Evolutionary conservation across 2,888 invertebrate genomes (phyloP).

Genomic region (Plebejus melissa): DNA sequence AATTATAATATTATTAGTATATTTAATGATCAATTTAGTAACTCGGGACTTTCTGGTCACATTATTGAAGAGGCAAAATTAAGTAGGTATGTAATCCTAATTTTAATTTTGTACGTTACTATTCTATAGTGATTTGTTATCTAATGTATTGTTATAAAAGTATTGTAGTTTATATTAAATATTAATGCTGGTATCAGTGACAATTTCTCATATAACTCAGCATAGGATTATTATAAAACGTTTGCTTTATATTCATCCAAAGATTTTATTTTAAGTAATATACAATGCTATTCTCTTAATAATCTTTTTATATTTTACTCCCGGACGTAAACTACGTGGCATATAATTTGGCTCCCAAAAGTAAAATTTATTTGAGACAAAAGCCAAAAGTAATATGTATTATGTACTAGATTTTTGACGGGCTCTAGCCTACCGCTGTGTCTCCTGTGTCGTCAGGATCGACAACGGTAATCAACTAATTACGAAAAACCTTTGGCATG

Average conservation of each 20-base stretch:
- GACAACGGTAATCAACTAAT: too few relatives aligned
- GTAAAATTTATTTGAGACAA: too few relatives aligned
- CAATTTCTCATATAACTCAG: not conserved
- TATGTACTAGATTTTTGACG: too few relatives aligned
- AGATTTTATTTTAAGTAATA: slow-evolving; percentile 24
- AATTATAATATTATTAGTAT: too few relatives aligned
- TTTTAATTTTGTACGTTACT: not conserved
- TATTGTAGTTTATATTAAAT: slow-evolving; percentile 7
- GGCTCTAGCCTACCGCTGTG: too few relatives aligned
- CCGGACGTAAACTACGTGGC: not conserved
- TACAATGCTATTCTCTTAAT: not conserved
- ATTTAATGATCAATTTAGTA: too few relatives aligned
- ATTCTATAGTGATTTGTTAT: not conserved
- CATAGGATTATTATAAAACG: not conserved
- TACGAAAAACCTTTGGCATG: too few relatives aligned
- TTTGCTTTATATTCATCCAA: slow-evolving; percentile 24
- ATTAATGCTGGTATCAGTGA: slow-evolving; percentile 12
- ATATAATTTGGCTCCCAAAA: not conserved
- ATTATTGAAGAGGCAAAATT: too few relatives aligned
- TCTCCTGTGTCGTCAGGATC: too few relatives aligned
- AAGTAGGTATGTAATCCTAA: not conserved
- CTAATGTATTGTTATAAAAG: not conserved
- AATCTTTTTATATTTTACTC: not conserved
- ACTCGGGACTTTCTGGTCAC: too few relatives aligned
- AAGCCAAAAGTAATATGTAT: too few relatives aligned